A percentile compares a stretch with the other conserved stretches of the same genome.
phyloP scores from a whole-genome alignment of 2,113 vertebrate genomes.

The Neotragus moschatus region DNA sequence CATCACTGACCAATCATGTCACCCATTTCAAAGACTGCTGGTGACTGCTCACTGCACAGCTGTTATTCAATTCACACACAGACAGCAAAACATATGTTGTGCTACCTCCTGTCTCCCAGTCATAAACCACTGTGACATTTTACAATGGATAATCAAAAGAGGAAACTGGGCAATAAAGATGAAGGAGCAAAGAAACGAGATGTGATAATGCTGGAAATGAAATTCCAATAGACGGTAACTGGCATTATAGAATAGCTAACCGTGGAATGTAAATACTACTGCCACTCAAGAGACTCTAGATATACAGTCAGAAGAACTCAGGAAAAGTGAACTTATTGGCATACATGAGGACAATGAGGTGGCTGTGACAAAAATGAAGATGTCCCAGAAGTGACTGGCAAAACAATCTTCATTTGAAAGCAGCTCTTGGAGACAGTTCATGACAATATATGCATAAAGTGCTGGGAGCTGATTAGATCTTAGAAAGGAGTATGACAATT shows the following conservation, averaged over 20 bases:
- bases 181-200: not conserved
- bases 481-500: not conserved
- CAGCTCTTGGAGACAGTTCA: not conserved
- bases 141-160: not conserved
- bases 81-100: not conserved
- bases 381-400: not conserved
- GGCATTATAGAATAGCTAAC: not conserved
- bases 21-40: not conserved
- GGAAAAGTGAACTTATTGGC: not conserved
- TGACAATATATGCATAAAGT: not conserved
- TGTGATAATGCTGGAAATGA: not conserved
- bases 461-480: not conserved
- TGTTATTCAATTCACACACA: not conserved
- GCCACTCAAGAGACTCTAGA: not conserved
- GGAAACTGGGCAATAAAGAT: not conserved
- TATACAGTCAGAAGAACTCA: not conserved
- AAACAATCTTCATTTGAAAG: not conserved
- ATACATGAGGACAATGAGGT: not conserved
- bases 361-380: not conserved
- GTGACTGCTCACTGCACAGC: not conserved
- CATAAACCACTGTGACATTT: not conserved
- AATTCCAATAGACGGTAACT: not conserved
- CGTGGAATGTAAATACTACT: not conserved
- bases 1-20: not conserved
- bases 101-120: not conserved